phyloP scores from a whole-genome alignment of 2,888 invertebrate genomes.

The Drosophila percnosoma region DNA sequence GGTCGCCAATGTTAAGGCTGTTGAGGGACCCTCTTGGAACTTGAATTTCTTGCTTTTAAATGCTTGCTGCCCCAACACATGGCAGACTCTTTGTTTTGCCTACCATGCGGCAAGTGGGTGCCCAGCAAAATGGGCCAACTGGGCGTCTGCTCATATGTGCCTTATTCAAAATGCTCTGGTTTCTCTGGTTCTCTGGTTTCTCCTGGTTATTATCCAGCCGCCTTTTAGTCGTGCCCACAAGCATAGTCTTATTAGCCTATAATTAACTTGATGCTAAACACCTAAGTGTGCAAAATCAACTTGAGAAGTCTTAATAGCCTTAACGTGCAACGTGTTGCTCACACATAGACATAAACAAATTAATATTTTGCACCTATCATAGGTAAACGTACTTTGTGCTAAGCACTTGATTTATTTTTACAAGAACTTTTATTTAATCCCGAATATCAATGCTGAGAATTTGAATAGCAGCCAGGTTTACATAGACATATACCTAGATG shows the following conservation, averaged over 20 bases:
- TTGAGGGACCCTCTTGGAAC: not conserved
- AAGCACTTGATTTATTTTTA: not conserved
- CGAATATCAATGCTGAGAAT: not conserved
- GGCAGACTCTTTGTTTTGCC: not conserved
- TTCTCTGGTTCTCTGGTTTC: not conserved
- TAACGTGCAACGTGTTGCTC: not conserved
- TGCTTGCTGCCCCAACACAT: conserved; percentile 2
- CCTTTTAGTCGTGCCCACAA: not conserved
- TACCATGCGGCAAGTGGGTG: conserved; percentile 13
- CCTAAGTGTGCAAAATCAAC: not conserved
- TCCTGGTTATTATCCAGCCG: not conserved
- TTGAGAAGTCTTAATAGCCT: not conserved
- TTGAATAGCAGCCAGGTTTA: not conserved
- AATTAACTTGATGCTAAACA: not conserved
- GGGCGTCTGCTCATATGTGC: not conserved
- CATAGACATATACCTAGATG: not conserved
- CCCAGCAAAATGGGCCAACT: not conserved
- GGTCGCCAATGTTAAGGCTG: conserved; percentile 19
- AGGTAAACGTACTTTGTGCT: not conserved
- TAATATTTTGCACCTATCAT: not conserved
- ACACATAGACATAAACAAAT: not conserved
- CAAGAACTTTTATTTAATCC: not conserved
- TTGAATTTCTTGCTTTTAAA: not conserved
- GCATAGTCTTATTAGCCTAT: not conserved
- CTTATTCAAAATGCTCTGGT: not conserved